Conservation (phyloP, 1,140 invertebrate genomes). For the Zaprionus vittiger region DNA sequence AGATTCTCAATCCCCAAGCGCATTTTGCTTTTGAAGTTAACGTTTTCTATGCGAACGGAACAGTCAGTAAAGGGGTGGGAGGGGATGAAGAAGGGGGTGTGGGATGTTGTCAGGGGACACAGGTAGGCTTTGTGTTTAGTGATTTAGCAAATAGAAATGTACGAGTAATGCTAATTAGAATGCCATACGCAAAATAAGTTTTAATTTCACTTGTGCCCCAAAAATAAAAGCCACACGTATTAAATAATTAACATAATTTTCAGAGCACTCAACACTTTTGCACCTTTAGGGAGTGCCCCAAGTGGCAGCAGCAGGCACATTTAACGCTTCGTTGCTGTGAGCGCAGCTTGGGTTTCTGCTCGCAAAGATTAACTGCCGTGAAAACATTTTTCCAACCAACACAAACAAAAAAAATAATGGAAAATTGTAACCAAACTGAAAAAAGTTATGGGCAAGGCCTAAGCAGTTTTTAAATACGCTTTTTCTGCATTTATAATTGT, state of each 20-base stretch:
- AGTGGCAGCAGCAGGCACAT: constrained; percentile 35
- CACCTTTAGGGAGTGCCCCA: constrained; percentile 57
- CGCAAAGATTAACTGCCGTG: constrained; percentile 76
- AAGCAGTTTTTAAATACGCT: background rate
- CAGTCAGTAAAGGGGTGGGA: background rate
- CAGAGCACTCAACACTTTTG: constrained; percentile 70
- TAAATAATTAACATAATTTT: constrained; percentile 79
- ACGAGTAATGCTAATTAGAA: constrained; percentile 74
- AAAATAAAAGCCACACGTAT: constrained; percentile 57
- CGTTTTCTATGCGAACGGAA: constrained; percentile 15
- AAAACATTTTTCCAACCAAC: constrained; percentile 62
- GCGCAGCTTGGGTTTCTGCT: background rate
- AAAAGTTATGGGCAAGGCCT: background rate
- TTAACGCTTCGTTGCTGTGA: constrained; percentile 72
- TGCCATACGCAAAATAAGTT: constrained; percentile 75
- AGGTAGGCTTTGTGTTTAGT: constrained; percentile 34
- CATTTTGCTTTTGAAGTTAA: constrained; percentile 66
- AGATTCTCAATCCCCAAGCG: constrained; percentile 45
- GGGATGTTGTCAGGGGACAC: background rate
- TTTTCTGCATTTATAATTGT: background rate
- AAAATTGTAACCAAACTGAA: constrained; percentile 31
- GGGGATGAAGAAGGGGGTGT: background rate
- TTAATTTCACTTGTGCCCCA: constrained; percentile 42
- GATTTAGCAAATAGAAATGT: constrained; percentile 72
- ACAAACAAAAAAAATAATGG: constrained; percentile 26